phyloP scores from a whole-genome alignment of 2,797 vertebrate genomes.

The Pangasius sanitwongsei region DNA sequence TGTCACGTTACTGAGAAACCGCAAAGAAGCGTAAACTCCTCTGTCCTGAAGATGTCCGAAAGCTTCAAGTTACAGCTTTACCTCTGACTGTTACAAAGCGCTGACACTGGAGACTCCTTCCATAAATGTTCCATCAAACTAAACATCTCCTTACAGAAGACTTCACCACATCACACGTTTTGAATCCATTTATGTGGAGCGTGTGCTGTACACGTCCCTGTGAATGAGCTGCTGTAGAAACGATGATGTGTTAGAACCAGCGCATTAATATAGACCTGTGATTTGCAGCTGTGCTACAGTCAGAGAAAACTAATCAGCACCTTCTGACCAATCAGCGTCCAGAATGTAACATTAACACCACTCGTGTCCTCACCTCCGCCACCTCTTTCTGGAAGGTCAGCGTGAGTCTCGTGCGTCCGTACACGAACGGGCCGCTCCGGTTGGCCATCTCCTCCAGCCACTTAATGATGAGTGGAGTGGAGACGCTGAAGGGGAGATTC shows the following conservation, averaged over 20 bases:
- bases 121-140: neutral
- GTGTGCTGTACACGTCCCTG: neutral
- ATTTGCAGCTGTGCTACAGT: neutral
- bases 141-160: neutral
- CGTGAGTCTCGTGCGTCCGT: slow-evolving; percentile 88
- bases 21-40: neutral
- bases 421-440: slow-evolving; percentile 85
- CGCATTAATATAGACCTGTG: neutral
- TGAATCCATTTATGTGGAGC: neutral
- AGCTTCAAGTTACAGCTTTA: too few relatives aligned
- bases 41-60: neutral
- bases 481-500: slow-evolving; percentile 93
- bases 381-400: slow-evolving; percentile 98
- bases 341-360: too few relatives aligned
- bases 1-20: neutral
- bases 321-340: neutral
- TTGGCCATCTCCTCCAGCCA: slow-evolving; percentile 87
- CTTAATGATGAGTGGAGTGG: slow-evolving; percentile 90
- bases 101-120: neutral
- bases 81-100: neutral
- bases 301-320: neutral
- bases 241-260: too few relatives aligned
- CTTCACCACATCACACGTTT: neutral
- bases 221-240: neutral
- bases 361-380: slow-evolving; percentile 80